These are phyloP conservation scores for Sweltsa coloradensis DNA, from an alignment of 1,140 invertebrate genomes.

Conservation along the genomic window DNA sequence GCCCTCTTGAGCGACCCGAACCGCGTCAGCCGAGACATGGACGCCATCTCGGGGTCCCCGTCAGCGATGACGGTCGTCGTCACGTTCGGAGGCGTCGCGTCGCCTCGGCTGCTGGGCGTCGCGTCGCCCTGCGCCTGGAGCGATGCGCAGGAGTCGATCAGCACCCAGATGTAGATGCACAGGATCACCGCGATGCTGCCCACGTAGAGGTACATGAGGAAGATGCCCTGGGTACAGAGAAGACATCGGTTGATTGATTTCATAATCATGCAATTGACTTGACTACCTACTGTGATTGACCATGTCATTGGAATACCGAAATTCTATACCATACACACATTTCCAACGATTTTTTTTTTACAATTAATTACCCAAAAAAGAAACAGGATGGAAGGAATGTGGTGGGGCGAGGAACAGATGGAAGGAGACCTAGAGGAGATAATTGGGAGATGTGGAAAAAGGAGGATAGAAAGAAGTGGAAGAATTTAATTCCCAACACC, in stretches of 20 bases:
- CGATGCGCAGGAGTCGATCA: slow-evolving; percentile 41
- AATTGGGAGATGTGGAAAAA: no score
- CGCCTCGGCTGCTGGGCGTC: slow-evolving; percentile 14
- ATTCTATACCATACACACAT: no score
- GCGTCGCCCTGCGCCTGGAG: slow-evolving; percentile 18
- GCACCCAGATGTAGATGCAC: slow-evolving; percentile 48
- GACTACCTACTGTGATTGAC: no score
- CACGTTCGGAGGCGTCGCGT: slow-evolving; percentile 8
- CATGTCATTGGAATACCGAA: no score
- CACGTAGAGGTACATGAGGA: slow-evolving; percentile 50
- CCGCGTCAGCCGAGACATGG: slow-evolving; percentile 29
- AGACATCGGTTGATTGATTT: slow-evolving; percentile 1
- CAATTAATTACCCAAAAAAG: no score
- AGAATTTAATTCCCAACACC: no score
- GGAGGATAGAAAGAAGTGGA: no score
- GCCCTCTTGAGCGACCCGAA: slow-evolving; percentile 43
- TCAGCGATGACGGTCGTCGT: slow-evolving; percentile 24
- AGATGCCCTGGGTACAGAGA: slow-evolving; percentile 39
- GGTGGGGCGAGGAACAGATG: no score
- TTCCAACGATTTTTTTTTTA: no score
- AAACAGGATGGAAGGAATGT: no score
- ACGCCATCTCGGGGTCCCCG: slow-evolving; percentile 28
- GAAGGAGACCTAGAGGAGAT: no score
- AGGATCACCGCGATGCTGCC: slow-evolving; percentile 49
- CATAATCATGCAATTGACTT: neutral